A percentile compares a stretch with the other conserved stretches of the same genome.
phyloP scores from a whole-genome alignment of 2,113 vertebrate genomes.

The Alectura lathami region DNA sequence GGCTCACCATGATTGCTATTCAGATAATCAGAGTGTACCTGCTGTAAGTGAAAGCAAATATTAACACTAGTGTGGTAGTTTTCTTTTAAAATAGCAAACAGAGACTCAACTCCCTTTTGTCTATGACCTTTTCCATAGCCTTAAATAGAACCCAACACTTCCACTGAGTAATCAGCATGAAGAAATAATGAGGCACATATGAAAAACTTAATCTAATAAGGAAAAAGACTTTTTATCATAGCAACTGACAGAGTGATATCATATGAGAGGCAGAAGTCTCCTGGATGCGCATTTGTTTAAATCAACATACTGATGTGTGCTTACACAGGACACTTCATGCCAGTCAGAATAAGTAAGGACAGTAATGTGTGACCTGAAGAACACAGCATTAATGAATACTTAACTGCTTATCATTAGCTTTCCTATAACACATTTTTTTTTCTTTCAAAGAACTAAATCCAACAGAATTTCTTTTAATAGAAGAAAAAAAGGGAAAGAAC shows the following conservation, averaged over 20 bases:
- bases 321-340: neutral
- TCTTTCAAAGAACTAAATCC: neutral
- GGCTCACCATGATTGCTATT: conserved; percentile 21
- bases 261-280: neutral
- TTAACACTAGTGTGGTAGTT: conserved; percentile 49
- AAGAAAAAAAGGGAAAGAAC: neutral
- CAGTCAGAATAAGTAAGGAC: neutral
- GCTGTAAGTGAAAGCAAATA: conserved; percentile 67
- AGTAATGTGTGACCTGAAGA: neutral
- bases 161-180: neutral
- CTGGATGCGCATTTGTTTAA: neutral
- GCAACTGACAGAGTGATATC: neutral
- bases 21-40: conserved; percentile 39
- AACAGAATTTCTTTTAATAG: neutral
- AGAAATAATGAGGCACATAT: conserved; percentile 17
- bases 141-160: conserved; percentile 50
- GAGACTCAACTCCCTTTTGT: conserved; percentile 26
- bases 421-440: neutral
- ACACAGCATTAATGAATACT: neutral
- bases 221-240: neutral
- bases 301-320: neutral
- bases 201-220: conserved; percentile 22
- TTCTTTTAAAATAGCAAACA: conserved; percentile 52
- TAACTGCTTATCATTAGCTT: neutral
- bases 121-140: conserved; percentile 50